Conservation (phyloP, 2,888 invertebrate species). For the Euclidia mi region DNA sequence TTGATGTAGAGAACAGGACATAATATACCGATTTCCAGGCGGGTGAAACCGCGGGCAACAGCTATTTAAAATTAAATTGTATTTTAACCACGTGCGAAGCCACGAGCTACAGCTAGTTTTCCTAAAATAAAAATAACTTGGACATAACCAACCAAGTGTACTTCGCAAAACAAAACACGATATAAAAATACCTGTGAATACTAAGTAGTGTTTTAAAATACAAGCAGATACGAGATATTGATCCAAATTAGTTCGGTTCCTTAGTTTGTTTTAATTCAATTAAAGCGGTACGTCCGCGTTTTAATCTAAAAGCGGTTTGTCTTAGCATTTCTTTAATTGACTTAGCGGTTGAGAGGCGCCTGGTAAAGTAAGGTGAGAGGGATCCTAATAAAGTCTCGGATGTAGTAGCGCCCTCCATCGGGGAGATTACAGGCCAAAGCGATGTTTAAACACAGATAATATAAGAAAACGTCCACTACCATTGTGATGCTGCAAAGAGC, state of each 20-base stretch:
- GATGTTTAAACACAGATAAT: constrained; percentile 4
- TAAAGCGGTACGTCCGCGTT: constrained; percentile 16
- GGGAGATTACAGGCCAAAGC: neutral
- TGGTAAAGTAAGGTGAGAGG: neutral
- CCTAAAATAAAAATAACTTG: too few relatives aligned
- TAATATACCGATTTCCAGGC: too few relatives aligned
- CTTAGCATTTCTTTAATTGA: constrained; percentile 36
- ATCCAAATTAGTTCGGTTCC: neutral
- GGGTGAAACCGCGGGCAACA: too few relatives aligned
- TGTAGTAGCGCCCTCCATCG: neutral
- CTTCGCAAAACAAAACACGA: too few relatives aligned
- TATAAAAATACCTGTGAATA: too few relatives aligned
- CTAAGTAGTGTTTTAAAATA: too few relatives aligned
- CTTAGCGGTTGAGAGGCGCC: neutral
- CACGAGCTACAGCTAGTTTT: too few relatives aligned
- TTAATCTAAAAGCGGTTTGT: constrained; percentile 25
- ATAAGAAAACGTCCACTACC: constrained; percentile 6
- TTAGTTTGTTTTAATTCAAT: constrained; percentile 24
- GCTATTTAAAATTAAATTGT: too few relatives aligned
- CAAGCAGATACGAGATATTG: too few relatives aligned
- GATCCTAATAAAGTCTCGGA: constrained; percentile 6
- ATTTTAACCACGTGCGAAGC: too few relatives aligned
- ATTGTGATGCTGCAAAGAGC: constrained; percentile 21
- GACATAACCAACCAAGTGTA: too few relatives aligned
- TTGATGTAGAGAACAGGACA: too few relatives aligned